Base-by-base conservation (phyloP, 1,140 invertebrate species). In the Sinella curviseta region DNA sequence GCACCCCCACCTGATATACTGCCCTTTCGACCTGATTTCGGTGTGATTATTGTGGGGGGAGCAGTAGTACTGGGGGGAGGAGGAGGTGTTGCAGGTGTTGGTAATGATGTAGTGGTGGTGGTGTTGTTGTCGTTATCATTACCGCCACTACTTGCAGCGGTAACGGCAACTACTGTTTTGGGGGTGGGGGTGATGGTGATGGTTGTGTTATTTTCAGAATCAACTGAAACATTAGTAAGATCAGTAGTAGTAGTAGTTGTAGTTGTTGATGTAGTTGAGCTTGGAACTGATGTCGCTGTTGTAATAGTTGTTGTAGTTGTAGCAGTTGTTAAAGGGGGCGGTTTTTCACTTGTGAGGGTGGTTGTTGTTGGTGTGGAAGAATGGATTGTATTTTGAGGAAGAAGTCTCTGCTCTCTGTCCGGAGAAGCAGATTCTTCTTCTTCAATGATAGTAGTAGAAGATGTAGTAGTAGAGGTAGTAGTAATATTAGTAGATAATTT, bases 31-130 rank as follows among this genome's bases (percentile, higher is more conserved):
- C 31, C 65, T 70, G 65, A 31, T 33, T 70, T 30, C 65, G 65
- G 65, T 70, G n/a, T 70, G 31, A 70, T 30, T 70, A 70, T 70
- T 3, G 30, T 70, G n/a, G 55, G 55, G 24, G 24, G 55, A 60
- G 24, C 55, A 60, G 55, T 14, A 60, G 24, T 14, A 14, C 3
- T 24, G 24, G 8, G 12, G 14, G 55, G 24, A 14, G 55, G 24
- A 60, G 55, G 55, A 60, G n/a, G n/a, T n/a, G n/a, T n/a, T n/a
- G 39, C 8, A 12, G 39, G 39, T 48, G 39, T 8, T 12, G 39
- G 39, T 48, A 20, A 48, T 26, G 57, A n/a, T 65, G 57, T 16
- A 26, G 65, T 3, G 30, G 26, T 70, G 2, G 65, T 70, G 8
- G 65, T 70, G 65, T 70, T 24, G 31, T 70, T 33, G 24, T 70